Base-by-base conservation (phyloP, 2,888 invertebrate genomes). In the Clepsis dumicolana region DNA sequence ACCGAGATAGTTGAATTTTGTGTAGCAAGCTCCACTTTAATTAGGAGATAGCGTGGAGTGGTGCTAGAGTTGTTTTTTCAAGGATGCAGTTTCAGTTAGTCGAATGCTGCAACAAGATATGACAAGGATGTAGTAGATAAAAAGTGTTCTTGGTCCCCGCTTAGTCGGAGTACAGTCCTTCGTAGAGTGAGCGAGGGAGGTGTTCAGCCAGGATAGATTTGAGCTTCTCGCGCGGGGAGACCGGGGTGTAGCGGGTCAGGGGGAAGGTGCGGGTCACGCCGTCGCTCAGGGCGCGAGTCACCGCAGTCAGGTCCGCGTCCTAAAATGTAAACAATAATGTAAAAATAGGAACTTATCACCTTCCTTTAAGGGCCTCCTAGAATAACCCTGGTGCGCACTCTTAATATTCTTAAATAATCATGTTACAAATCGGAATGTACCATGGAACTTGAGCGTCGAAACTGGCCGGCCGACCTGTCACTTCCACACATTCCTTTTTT, bases 241-340 rank as follows among this genome's bases (percentile, higher is more conserved):
- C 96, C 1, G 97, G 97, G 2, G 97, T 97, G 91, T 98, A 98
- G 88, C 97, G 96, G 24, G 95, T 94, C 89, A 97, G 94, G 21
- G 97, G 97, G 93, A 97, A 97, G 65, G 97, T 97, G 80, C 97
- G 95, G 59, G 95, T 95, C 56, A 97, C 96, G 65, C 97, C 95
- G 84, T 97, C 97, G 71, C 95, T 96, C 73, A 97, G 93, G 29
- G 97, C 95, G 71, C 96, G 95, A 61, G 97, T 94, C 73, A 97
- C 96, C 44, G 96, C 96, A 70, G 96, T 95, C 80, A 97, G 91
- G 86, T 97, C 97, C 27, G 96, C 95, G 75, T 96, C 96, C 96
- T 96, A 87, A 29, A 79, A 83, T 76, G 62, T 44, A 78, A 75
- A 80, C 74, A 69, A 73, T 2, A 73, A 8, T 44, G 8, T 48